Evolutionary conservation across 2,113 vertebrate genomes (phyloP).

Genomic region (Neogobius melanostomus): DNA sequence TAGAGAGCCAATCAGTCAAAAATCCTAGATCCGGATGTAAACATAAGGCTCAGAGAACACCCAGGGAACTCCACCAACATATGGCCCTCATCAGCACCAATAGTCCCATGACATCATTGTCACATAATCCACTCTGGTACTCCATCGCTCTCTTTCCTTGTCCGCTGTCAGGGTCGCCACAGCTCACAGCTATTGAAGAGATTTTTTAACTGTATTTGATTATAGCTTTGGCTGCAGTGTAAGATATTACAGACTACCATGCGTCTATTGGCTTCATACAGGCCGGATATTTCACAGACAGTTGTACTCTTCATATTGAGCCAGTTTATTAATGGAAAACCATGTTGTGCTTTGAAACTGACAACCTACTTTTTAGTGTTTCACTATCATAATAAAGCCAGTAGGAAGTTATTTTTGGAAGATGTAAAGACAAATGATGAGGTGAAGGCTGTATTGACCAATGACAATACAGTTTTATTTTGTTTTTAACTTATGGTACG

Average conservation of each 20-base stretch:
- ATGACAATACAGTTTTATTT: neutral
- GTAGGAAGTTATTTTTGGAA: neutral
- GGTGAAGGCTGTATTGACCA: neutral
- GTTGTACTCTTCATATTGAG: slow-evolving; percentile 26
- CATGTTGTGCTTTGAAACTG: neutral
- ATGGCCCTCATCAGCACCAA: slow-evolving; percentile 60
- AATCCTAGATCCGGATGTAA: slow-evolving; percentile 10
- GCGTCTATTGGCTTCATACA: slow-evolving; percentile 24
- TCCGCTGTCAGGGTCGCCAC: slow-evolving; percentile 36
- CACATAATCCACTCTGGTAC: slow-evolving; percentile 63
- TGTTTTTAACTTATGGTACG: neutral
- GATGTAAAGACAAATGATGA: neutral
- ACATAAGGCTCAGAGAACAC: slow-evolving; percentile 8
- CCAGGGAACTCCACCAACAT: slow-evolving; percentile 46
- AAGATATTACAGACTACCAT: slow-evolving; percentile 20
- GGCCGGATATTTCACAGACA: slow-evolving; percentile 32
- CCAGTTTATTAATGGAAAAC: slow-evolving; percentile 50
- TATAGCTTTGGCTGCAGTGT: slow-evolving; percentile 11
- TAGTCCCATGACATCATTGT: slow-evolving; percentile 70
- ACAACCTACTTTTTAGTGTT: neutral
- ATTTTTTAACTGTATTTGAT: slow-evolving; percentile 23
- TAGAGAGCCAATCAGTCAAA: slow-evolving; percentile 12
- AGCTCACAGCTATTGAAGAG: slow-evolving; percentile 34
- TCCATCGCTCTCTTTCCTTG: slow-evolving; percentile 22
- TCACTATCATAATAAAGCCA: neutral